Evolutionary conservation across 1,140 invertebrate species (phyloP).

Genomic region (Cyclina sinensis): DNA sequence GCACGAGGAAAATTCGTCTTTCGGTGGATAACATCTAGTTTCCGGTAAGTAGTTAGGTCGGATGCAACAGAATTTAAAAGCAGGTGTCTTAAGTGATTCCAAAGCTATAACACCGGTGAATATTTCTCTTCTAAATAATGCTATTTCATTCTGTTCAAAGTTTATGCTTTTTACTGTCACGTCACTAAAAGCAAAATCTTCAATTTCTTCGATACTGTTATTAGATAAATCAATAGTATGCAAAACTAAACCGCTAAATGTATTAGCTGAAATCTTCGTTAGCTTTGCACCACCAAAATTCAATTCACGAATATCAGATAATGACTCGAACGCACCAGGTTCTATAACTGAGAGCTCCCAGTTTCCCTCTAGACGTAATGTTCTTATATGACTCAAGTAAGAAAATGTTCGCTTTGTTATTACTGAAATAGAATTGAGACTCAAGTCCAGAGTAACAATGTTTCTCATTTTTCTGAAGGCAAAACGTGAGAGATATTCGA

Average conservation of each 20-base stretch:
- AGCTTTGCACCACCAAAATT: constrained; percentile 19
- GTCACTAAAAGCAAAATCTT: constrained; percentile 55
- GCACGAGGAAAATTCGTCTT: constrained; percentile 77
- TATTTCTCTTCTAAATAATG: constrained; percentile 52
- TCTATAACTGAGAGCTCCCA: constrained; percentile 1
- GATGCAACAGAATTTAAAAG: constrained; percentile 75
- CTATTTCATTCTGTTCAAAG: constrained; percentile 65
- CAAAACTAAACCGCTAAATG: constrained; percentile 59
- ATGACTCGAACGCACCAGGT: constrained; percentile 48
- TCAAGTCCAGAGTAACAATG: background rate
- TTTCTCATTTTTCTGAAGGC: constrained; percentile 14
- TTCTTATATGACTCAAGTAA: constrained; percentile 21
- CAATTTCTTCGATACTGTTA: constrained; percentile 58
- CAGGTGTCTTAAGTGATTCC: constrained; percentile 62
- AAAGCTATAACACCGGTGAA: constrained; percentile 67
- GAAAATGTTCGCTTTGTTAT: constrained; percentile 7
- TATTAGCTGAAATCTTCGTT: background rate
- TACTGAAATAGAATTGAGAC: background rate
- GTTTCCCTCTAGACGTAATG: constrained; percentile 57
- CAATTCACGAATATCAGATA: constrained; percentile 16
- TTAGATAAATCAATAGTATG: constrained; percentile 52
- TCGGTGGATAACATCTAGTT: constrained; percentile 69
- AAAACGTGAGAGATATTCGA: background rate
- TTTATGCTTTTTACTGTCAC: constrained; percentile 46
- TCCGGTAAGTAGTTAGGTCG: constrained; percentile 49